Evolutionary conservation across 2,797 vertebrate species (phyloP).

Genomic region (Diceros bicornis): DNA sequence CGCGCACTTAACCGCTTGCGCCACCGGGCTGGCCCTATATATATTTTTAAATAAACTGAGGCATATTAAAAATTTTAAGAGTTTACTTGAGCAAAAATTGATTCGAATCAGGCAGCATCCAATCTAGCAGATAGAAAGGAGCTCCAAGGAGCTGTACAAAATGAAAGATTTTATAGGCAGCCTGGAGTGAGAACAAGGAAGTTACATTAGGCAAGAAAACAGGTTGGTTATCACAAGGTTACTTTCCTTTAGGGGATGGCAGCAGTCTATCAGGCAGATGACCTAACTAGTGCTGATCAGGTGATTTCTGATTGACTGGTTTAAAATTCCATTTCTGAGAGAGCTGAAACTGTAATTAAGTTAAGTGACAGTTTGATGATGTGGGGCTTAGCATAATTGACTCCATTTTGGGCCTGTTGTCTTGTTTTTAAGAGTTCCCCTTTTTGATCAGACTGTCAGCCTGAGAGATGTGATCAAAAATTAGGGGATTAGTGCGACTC

Average conservation of each 20-base stretch:
- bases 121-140: background rate
- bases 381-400: background rate
- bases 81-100: too few relatives aligned
- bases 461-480: too few relatives aligned
- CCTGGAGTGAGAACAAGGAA: background rate
- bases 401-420: background rate
- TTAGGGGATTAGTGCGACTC: too few relatives aligned
- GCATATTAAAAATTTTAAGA: background rate
- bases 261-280: background rate
- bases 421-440: background rate
- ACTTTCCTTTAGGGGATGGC: background rate
- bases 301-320: background rate
- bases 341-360: background rate
- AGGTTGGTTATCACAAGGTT: background rate
- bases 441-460: too few relatives aligned
- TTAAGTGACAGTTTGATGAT: background rate
- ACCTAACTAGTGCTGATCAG: background rate
- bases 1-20: too few relatives aligned
- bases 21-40: too few relatives aligned
- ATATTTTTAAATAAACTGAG: background rate
- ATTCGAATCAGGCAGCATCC: background rate
- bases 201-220: background rate
- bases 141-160: background rate
- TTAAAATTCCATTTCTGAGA: background rate
- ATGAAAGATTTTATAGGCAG: too few relatives aligned